Base-by-base conservation (phyloP, 1,140 invertebrate genomes). In the Lepidotrigona ventralis region DNA sequence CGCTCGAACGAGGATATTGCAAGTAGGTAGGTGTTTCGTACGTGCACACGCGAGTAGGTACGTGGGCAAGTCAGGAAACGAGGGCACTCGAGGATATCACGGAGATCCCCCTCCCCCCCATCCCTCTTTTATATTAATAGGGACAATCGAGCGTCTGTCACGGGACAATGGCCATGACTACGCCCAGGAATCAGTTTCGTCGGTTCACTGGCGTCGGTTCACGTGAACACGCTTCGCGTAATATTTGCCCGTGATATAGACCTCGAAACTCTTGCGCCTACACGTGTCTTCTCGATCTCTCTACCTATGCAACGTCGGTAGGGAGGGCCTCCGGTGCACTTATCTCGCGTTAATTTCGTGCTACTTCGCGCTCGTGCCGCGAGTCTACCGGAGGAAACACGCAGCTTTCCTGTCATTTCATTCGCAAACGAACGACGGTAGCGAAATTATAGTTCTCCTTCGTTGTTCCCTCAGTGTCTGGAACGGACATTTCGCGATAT, bases 31-130 rank as follows among this genome's bases (percentile, higher is more conserved):
- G 26, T 75, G 56, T 74, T 26, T 74, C 29, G 53, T 74, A 23
- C 9, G n/a, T 54, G 29, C 71, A 54, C 26, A 29, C 23, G 23
- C 51, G 51, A 46, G 39, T 46, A 46, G 39, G 39, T 72, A 90
- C 73, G 79, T 92, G 92, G 92, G 93, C 90, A 92, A 88, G 92
- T 91, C 93, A 91, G 92, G 93, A 94, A 93, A 92, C 91, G 90
- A 90, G 90, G 84, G 86, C 90, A 92, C 77, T 86, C 87, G 90
- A 92, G 90, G 90, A 91, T 92, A 90, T 90, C 90, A 89, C 79
- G 84, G 83, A 84, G 87, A 86, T 86, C 87, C 69, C 60, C 83
- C 80, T 26, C 12, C 68, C 54, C 80, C 74, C 53, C 2, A 87
- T 63, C 60, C 81, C 78, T 8, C 39, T 74, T 88, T 85, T 90